phyloP scores from a whole-genome alignment of 2,113 vertebrate species.

The Thamnaconus septentrionalis region DNA sequence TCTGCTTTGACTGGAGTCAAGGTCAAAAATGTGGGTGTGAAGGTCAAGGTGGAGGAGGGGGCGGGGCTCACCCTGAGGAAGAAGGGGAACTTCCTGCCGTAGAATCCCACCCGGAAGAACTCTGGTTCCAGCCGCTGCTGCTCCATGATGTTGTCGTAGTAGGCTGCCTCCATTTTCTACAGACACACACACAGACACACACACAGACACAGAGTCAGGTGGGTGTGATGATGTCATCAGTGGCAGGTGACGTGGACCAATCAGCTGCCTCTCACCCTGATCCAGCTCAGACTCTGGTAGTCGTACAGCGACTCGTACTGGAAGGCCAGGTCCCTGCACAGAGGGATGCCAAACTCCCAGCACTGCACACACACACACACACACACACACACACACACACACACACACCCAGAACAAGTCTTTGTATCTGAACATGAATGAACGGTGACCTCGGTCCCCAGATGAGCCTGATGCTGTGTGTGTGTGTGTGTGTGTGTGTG shows the following conservation, averaged over 20 bases:
- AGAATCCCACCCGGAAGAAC: slow-evolving; percentile 97
- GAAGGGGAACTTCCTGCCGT: slow-evolving; percentile 97
- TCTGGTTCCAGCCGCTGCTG: slow-evolving; percentile 96
- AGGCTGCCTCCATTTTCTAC: slow-evolving; percentile 99
- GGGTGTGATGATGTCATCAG: background rate
- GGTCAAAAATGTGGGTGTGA: too few relatives aligned
- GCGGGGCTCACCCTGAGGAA: slow-evolving; percentile 91
- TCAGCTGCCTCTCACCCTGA: slow-evolving; percentile 81
- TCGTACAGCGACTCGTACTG: slow-evolving; percentile 96
- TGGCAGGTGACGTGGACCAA: background rate
- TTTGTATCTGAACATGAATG: too few relatives aligned
- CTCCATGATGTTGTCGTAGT: slow-evolving; percentile 98
- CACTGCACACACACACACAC: slow-evolving; percentile 74
- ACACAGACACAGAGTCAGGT: background rate
- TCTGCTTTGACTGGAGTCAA: background rate
- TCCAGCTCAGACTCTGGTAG: slow-evolving; percentile 99
- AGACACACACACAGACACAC: slow-evolving; percentile 2
- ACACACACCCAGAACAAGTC: slow-evolving; percentile 1
- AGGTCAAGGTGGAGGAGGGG: background rate
- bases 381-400: background rate
- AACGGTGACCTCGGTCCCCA: too few relatives aligned
- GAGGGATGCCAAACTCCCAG: slow-evolving; percentile 95
- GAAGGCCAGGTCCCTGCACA: slow-evolving; percentile 93
- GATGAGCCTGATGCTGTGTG: background rate
- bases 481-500: background rate